phyloP scores from a whole-genome alignment of 1,140 invertebrate species.

The Mamestra configurata region DNA sequence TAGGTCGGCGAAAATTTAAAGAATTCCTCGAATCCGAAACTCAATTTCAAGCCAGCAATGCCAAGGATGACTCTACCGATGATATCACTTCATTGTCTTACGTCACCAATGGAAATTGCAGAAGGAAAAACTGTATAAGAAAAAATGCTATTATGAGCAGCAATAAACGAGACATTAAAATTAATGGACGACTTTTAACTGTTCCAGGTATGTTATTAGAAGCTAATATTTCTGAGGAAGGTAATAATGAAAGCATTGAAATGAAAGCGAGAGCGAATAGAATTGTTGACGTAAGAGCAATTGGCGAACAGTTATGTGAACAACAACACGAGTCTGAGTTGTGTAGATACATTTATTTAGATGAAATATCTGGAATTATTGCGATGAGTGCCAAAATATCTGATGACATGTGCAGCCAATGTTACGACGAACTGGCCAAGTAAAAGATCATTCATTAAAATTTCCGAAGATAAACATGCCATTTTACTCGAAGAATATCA shows the following conservation, averaged over 20 bases:
- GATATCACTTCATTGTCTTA: constrained; percentile 14
- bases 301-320: not conserved
- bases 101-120: constrained; percentile 14
- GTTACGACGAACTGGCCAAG: not conserved
- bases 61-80: constrained; percentile 15
- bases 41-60: constrained; percentile 3
- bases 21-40: constrained; percentile 17
- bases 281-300: not conserved
- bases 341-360: not conserved
- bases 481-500: no score
- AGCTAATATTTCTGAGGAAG: constrained; percentile 8
- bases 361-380: constrained; percentile 15
- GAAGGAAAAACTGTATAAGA: constrained; percentile 6
- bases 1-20: constrained; percentile 2
- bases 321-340: not conserved
- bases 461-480: not conserved
- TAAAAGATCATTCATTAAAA: not conserved
- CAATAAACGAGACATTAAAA: constrained; percentile 14
- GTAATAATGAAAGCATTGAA: constrained; percentile 5
- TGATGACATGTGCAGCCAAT: not conserved
- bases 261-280: constrained; percentile 11
- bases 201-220: constrained; percentile 20
- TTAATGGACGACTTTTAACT: not conserved
- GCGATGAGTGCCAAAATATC: constrained; percentile 19
- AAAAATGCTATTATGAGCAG: constrained; percentile 4